A percentile compares a stretch with the other conserved stretches of the same genome.
These are phyloP conservation scores for Elymnias hypermnestra DNA, from an alignment of 1,140 invertebrate species.

Conservation along the genomic window DNA sequence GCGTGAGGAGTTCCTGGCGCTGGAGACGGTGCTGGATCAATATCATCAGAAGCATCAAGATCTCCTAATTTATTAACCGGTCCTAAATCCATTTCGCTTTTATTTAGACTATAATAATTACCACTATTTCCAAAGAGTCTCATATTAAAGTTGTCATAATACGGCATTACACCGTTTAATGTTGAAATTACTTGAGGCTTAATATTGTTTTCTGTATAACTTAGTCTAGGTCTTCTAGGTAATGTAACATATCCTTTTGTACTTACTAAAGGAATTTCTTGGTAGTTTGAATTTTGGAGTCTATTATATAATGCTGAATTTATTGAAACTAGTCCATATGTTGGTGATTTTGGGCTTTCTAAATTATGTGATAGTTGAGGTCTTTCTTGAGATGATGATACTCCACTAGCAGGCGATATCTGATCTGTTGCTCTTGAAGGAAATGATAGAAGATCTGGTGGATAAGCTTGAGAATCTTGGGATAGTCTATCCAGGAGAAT, in stretches of 20 bases:
- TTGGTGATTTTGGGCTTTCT: slow-evolving; percentile 74
- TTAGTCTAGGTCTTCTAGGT: slow-evolving; percentile 85
- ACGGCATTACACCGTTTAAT: slow-evolving; percentile 80
- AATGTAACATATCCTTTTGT: slow-evolving; percentile 88
- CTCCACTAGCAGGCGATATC: slow-evolving; percentile 81
- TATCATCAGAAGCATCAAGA: slow-evolving; percentile 78
- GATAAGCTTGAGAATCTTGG: slow-evolving; percentile 77
- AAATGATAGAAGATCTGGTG: slow-evolving; percentile 89
- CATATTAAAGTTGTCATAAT: slow-evolving; percentile 89
- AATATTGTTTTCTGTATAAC: slow-evolving; percentile 77
- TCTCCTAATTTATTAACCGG: slow-evolving; percentile 65
- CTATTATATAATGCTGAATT: slow-evolving; percentile 79
- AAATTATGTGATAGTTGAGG: slow-evolving; percentile 44
- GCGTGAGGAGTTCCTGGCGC: slow-evolving; percentile 66
- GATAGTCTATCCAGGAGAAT: slow-evolving; percentile 63
- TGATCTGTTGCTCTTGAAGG: slow-evolving; percentile 77
- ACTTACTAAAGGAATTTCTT: slow-evolving; percentile 70
- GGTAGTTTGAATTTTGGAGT: slow-evolving; percentile 80
- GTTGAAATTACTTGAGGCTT: slow-evolving; percentile 74
- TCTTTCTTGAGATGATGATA: too few relatives aligned
- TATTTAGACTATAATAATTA: slow-evolving; percentile 86
- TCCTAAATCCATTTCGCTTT: slow-evolving; percentile 72
- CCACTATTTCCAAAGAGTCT: slow-evolving; percentile 87
- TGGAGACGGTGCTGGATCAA: slow-evolving; percentile 72
- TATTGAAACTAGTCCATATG: slow-evolving; percentile 72